Conservation (phyloP, 1,140 invertebrate genomes). For the Eueides isabella region DNA sequence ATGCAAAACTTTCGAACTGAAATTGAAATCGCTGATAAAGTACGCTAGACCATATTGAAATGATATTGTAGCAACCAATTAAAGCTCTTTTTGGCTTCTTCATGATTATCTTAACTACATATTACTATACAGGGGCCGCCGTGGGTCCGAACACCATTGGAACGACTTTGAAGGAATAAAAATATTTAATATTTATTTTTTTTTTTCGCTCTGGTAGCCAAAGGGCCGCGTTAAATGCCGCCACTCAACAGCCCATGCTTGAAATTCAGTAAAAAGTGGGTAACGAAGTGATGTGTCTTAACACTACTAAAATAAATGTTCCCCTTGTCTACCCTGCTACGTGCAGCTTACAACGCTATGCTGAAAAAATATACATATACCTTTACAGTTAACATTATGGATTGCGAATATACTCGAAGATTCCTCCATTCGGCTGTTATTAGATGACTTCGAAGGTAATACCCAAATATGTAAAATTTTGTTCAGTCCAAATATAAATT, state of each 20-base stretch:
- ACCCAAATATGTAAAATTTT: slow-evolving; percentile 14
- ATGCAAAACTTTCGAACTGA: slow-evolving; percentile 41
- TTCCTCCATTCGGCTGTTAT: slow-evolving; percentile 47
- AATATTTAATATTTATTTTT: not conserved
- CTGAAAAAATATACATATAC: too few relatives aligned
- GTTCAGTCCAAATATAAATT: slow-evolving; percentile 27
- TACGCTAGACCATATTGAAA: slow-evolving; percentile 24
- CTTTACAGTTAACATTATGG: slow-evolving; percentile 61
- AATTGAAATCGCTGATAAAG: slow-evolving; percentile 53
- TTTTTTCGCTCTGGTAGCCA: slow-evolving; percentile 24
- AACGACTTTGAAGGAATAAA: too few relatives aligned
- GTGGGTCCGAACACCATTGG: too few relatives aligned
- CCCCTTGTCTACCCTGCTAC: too few relatives aligned
- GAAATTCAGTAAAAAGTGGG: too few relatives aligned
- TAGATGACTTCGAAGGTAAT: slow-evolving; percentile 62
- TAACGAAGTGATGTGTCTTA: too few relatives aligned
- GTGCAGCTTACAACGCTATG: too few relatives aligned
- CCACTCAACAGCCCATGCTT: too few relatives aligned
- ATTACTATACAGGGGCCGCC: too few relatives aligned
- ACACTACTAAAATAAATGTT: too few relatives aligned
- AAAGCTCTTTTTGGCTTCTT: not conserved
- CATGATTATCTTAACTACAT: not conserved
- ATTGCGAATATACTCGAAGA: slow-evolving; percentile 58
- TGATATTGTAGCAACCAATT: not conserved
- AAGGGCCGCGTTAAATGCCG: too few relatives aligned